Evolutionary conservation across 2,113 vertebrate genomes (phyloP), one percentile per base, ranked within the genome.

Genomic region (Cynoglossus semilaevis): DNA sequence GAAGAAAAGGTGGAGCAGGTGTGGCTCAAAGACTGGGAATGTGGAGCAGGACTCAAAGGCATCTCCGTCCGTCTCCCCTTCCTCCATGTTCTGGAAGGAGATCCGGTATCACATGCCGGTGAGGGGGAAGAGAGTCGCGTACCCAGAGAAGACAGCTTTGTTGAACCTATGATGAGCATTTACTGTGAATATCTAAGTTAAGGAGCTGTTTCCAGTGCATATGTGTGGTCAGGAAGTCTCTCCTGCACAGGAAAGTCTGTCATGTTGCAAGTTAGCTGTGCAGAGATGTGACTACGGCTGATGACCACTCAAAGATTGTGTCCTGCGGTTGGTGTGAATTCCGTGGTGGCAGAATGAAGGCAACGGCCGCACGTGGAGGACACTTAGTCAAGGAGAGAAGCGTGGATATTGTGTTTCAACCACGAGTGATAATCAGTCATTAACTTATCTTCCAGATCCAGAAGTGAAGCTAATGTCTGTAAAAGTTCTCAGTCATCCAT

Each of bases 61-160:
- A 7, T 48, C 75, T 0, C 35, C 49, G 0, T 75, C 46, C 8
- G 64, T 79, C 15, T 70, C 67, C 4, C 69, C 76, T 6, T 77
- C 82, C 34, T 83, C 80, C 15, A 88, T 86, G 15, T 96, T 96
- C 67, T 96, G 94, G 95, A 97, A 95, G 66, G 87, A 91, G 19
- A 85, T 98, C 17, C 88, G 90, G 17, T 97, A 94, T 44, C 79
- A 67, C 11, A 97, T 98, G 96, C 94, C 94, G 0, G 80, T 90
- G 15, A 82, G 78, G 64, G 85, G 89, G 35, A 90, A 85, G 63
- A 79, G 80, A n/a, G 64, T 5, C 0, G 1, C 7, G 6, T 62
- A 63, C 44, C 68, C 74, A 0, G 71, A 86, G 51, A 84, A 58
- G 35, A 84, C 49, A 0, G 29, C 67, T 1, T 56, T 88, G 35